Evolutionary conservation across 2,113 vertebrate genomes (phyloP).

Genomic region (Peromyscus leucopus): DNA sequence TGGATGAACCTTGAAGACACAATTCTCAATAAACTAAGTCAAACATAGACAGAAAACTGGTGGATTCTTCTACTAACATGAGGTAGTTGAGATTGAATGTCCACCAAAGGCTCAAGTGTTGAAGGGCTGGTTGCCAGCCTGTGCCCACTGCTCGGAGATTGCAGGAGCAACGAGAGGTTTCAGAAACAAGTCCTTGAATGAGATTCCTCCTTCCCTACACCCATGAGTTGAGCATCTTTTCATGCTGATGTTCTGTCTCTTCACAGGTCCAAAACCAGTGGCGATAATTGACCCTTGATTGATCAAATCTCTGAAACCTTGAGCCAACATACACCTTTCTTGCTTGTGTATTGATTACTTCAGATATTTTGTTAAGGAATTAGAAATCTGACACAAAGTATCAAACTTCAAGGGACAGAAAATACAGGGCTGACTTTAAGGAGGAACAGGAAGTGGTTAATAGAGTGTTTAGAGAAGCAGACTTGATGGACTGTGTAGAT

Average conservation of each 20-base stretch:
- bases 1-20: neutral
- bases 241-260: neutral
- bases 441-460: neutral
- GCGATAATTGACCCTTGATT: neutral
- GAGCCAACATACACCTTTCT: neutral
- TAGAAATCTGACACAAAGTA: neutral
- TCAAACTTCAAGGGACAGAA: neutral
- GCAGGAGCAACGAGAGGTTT: too few species aligned
- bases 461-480: neutral
- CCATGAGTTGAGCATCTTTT: neutral
- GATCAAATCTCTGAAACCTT: neutral
- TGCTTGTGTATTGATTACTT: neutral
- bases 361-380: neutral
- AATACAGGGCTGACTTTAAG: neutral
- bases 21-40: neutral
- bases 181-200: neutral
- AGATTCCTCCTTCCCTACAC: neutral
- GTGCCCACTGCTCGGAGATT: neutral
- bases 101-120: neutral
- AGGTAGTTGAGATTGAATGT: neutral
- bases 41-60: neutral
- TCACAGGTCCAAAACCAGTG: neutral
- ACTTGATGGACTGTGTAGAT: neutral
- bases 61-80: neutral
- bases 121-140: neutral